Evolutionary conservation across 2,113 vertebrate genomes (phyloP), one percentile per base, ranked within the genome.

Genomic region (Hyperopisus bebe): DNA sequence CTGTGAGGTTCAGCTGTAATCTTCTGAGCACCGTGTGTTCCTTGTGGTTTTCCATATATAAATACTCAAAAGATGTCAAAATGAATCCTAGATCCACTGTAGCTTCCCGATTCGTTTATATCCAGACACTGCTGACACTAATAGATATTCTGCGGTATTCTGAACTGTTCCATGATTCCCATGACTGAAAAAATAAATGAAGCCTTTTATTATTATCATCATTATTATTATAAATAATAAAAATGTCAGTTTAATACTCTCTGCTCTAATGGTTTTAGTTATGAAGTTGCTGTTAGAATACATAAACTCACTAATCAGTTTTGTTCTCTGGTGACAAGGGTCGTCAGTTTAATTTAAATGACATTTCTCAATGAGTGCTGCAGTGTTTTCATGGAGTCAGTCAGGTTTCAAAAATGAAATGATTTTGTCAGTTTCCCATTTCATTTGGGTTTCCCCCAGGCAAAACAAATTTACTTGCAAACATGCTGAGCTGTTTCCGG

Each of bases 391-490:
- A 27, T 5, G 31, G 31, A 82, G 44, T 48, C 42, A 27, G 83
- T 21, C 83, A 86, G 86, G 31, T 55, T 19, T 87, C 47, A 53
- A 87, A 87, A 87, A 55, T 31, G 48, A 35, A 53, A 19, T 53
- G 35, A 42, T 89, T 82, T 53, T 89, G 88, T 39, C 74, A 89
- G 15, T 50, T 19, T 89, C 35, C 31, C 48, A 55, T 74, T 82
- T 48, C 55, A 89, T 53, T 35, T 55, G 17, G 48, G 48, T 2
- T 55, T 82, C 35, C 77, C 88, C 66, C 50, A 17, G 15, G 88
- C 70, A 74, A 83, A 89, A 89, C 48, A 42, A 89, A 53, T 82
- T 83, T 6, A 83, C 48, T 89, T 82, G 70, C 88, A 55, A 89
- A 83, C 24, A 39, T 42, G 70, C n/a, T 46, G 7, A 83, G 74